phyloP scores from a whole-genome alignment of 2,888 invertebrate species.

The Drosophila siamana region DNA sequence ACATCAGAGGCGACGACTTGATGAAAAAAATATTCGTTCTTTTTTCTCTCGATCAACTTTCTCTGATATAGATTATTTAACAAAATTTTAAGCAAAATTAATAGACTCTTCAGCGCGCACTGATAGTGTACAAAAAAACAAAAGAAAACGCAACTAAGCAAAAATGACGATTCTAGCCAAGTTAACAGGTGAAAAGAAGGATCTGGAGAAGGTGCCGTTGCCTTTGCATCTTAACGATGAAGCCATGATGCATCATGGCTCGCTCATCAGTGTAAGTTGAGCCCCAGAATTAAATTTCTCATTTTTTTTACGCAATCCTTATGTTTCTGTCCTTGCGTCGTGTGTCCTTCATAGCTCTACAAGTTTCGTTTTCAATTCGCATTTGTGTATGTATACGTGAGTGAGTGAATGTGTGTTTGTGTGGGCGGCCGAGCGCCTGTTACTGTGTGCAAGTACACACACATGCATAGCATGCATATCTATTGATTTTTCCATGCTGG shows the following conservation, averaged over 20 bases:
- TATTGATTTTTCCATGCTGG: slow-evolving; percentile 73
- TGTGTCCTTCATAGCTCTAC: slow-evolving; percentile 64
- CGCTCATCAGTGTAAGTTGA: slow-evolving; percentile 78
- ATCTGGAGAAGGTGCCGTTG: slow-evolving; percentile 87
- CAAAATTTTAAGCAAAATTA: slow-evolving; percentile 41
- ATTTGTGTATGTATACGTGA: slow-evolving; percentile 25
- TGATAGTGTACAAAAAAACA: slow-evolving; percentile 1
- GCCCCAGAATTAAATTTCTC: background rate
- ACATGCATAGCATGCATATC: slow-evolving; percentile 59
- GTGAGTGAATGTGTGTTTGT: slow-evolving; percentile 7
- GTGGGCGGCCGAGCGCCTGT: slow-evolving; percentile 30
- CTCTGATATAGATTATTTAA: slow-evolving; percentile 28
- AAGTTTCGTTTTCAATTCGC: slow-evolving; percentile 69
- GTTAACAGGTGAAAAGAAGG: slow-evolving; percentile 90
- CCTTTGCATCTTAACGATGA: slow-evolving; percentile 87
- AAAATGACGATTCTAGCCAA: slow-evolving; percentile 93
- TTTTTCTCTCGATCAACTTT: slow-evolving; percentile 23
- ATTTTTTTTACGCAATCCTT: slow-evolving; percentile 61
- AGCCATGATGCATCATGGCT: slow-evolving; percentile 73
- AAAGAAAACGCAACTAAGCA: slow-evolving; percentile 11
- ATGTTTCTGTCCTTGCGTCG: slow-evolving; percentile 62
- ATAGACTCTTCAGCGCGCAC: slow-evolving; percentile 8
- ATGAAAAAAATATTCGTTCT: slow-evolving; percentile 5
- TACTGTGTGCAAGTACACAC: slow-evolving; percentile 29
- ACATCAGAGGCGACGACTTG: slow-evolving; percentile 39